A percentile compares a stretch with the other conserved stretches of the same genome.
Evolutionary conservation across 2,888 invertebrate species (phyloP).

Genomic region (Megaustenia siamemsis): DNA sequence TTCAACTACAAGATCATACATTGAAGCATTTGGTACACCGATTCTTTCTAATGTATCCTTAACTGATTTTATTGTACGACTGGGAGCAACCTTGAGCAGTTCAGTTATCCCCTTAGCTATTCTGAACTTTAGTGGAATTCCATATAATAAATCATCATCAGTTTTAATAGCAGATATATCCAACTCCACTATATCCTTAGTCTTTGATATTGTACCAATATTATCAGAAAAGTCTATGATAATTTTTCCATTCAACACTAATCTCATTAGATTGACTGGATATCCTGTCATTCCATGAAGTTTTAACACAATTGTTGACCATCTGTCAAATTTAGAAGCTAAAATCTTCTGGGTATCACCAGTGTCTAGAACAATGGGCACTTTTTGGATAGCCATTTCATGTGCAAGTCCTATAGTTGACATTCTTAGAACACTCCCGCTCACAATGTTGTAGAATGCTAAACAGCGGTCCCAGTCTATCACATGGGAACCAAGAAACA

Average conservation of each 20-base stretch:
- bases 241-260: slow-evolving; percentile 60
- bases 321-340: slow-evolving; percentile 70
- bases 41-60: slow-evolving; percentile 68
- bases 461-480: slow-evolving; percentile 70
- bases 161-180: slow-evolving; percentile 63
- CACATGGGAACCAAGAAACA: slow-evolving; percentile 59
- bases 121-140: slow-evolving; percentile 65
- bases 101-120: slow-evolving; percentile 70
- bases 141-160: slow-evolving; percentile 67
- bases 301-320: slow-evolving; percentile 73
- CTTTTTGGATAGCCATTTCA: slow-evolving; percentile 63
- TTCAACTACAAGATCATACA: slow-evolving; percentile 65
- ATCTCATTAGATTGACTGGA: slow-evolving; percentile 69
- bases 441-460: slow-evolving; percentile 63
- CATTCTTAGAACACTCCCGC: slow-evolving; percentile 64
- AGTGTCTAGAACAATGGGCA: slow-evolving; percentile 59
- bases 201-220: slow-evolving; percentile 61
- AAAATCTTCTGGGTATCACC: slow-evolving; percentile 18
- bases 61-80: slow-evolving; percentile 64
- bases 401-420: slow-evolving; percentile 71
- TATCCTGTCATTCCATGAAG: slow-evolving; percentile 70
- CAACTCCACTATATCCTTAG: slow-evolving; percentile 60
- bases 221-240: slow-evolving; percentile 64
- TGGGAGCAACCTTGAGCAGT: slow-evolving; percentile 66
- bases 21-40: slow-evolving; percentile 70